Evolutionary conservation across 1,140 invertebrate species (phyloP).

Genomic region (Branchinecta lynchi): DNA sequence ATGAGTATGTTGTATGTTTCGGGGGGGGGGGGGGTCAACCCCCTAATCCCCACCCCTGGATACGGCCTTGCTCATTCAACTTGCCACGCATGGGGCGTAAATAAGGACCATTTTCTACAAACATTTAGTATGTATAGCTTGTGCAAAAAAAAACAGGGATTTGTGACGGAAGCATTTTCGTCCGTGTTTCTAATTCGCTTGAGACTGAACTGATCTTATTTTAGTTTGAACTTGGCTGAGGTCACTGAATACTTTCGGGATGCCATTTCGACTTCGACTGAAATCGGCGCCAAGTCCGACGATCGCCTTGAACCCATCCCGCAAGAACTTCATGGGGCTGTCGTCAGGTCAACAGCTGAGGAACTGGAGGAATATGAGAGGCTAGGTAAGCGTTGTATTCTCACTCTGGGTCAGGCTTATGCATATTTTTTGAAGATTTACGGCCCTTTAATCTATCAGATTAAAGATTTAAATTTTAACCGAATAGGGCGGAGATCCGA

Average conservation of each 20-base stretch:
- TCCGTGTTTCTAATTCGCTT: background rate
- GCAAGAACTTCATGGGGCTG: constrained; percentile 51
- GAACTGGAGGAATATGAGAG: constrained; percentile 47
- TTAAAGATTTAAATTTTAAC: background rate
- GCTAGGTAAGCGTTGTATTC: constrained; percentile 33
- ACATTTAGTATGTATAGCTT: background rate
- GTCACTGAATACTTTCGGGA: constrained; percentile 46
- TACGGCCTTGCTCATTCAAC: too few relatives aligned
- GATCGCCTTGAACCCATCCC: constrained; percentile 68
- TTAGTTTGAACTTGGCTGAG: constrained; percentile 46
- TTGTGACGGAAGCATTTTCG: background rate
- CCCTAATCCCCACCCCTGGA: too few relatives aligned
- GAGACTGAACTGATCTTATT: constrained; percentile 12
- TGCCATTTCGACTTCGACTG: constrained; percentile 41
- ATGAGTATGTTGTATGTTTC: too few relatives aligned
- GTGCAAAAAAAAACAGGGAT: background rate
- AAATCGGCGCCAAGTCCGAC: constrained; percentile 45
- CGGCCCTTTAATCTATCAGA: background rate
- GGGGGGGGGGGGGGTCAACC: too few relatives aligned
- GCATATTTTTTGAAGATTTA: background rate
- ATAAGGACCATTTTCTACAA: background rate
- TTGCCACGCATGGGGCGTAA: background rate
- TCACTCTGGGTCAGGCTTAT: background rate
- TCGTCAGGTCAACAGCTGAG: constrained; percentile 38
- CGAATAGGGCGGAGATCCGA: background rate